Percentiles rank a stretch among this genome's conserved stretches.
phyloP scores from a whole-genome alignment of 2,888 invertebrate genomes.

The Trichopria drosophilae region DNA sequence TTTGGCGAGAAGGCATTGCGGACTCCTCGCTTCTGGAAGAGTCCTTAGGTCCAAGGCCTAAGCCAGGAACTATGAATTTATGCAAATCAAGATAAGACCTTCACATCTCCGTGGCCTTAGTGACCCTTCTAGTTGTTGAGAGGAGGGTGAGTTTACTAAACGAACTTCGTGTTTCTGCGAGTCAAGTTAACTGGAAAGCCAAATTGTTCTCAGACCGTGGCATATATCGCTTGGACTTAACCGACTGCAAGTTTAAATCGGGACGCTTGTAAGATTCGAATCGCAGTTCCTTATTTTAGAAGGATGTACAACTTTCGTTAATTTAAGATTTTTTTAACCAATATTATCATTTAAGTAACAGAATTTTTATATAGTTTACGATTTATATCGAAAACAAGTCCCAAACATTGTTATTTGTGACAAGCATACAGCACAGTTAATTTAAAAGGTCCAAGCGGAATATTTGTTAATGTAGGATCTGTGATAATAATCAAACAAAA shows the following conservation, averaged over 20 bases:
- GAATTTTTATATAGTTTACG: too few species aligned
- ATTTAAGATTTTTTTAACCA: too few species aligned
- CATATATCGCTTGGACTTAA: conserved; percentile 42
- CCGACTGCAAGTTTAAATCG: conserved; percentile 51
- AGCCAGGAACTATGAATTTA: conserved; percentile 56
- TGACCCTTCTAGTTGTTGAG: conserved; percentile 26
- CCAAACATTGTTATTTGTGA: too few species aligned
- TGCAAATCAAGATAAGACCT: conserved; percentile 58
- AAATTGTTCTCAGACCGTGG: conserved; percentile 37
- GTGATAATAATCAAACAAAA: too few species aligned
- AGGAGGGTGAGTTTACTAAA: conserved; percentile 30
- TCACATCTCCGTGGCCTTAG: conserved; percentile 28
- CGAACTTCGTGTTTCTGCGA: conserved; percentile 38
- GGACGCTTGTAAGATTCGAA: conserved; percentile 42
- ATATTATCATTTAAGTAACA: too few species aligned
- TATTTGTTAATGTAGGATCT: too few species aligned
- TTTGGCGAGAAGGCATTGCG: conserved; percentile 29
- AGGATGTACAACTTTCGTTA: too few species aligned
- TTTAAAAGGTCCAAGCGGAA: too few species aligned
- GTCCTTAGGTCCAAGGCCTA: conserved; percentile 47
- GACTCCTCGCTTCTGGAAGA: conserved; percentile 36
- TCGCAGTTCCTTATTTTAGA: too few species aligned
- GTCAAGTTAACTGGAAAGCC: conserved; percentile 27
- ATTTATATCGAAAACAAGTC: too few species aligned
- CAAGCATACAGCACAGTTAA: too few species aligned